These are phyloP conservation scores for Cyprinella venusta DNA, from an alignment of 2,797 vertebrate genomes.

Conservation along the genomic window DNA sequence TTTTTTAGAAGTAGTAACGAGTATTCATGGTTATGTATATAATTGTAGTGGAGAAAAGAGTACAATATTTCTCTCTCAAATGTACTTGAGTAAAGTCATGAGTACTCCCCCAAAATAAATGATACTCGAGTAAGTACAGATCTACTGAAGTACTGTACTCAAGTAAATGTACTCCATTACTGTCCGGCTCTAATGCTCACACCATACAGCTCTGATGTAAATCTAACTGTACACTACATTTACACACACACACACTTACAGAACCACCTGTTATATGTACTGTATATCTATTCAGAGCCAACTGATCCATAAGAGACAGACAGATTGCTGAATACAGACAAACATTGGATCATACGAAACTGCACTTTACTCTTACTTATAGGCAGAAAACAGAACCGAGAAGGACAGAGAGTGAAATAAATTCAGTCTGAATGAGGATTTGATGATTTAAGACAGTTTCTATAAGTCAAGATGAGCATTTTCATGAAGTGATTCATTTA, in stretches of 20 bases:
- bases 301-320: constrained; percentile 41
- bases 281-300: neutral
- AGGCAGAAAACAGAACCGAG: constrained; percentile 36
- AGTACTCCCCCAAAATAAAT: no score
- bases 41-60: no score
- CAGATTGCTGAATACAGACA: constrained; percentile 66
- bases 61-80: no score
- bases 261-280: constrained; percentile 1
- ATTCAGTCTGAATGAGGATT: constrained; percentile 35
- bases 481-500: neutral
- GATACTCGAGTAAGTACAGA: no score
- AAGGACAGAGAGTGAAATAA: neutral
- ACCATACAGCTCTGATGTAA: neutral
- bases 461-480: neutral
- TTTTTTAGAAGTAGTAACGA: no score
- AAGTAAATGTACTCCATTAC: no score
- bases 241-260: neutral
- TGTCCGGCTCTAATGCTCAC: no score
- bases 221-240: neutral
- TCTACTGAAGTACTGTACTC: no score
- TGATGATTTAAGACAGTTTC: neutral
- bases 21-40: no score
- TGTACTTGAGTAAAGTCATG: no score
- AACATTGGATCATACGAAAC: neutral
- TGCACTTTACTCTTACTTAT: neutral